These are phyloP conservation scores for Clinocottus analis DNA, from an alignment of 2,113 vertebrate species.

Conservation along the genomic window DNA sequence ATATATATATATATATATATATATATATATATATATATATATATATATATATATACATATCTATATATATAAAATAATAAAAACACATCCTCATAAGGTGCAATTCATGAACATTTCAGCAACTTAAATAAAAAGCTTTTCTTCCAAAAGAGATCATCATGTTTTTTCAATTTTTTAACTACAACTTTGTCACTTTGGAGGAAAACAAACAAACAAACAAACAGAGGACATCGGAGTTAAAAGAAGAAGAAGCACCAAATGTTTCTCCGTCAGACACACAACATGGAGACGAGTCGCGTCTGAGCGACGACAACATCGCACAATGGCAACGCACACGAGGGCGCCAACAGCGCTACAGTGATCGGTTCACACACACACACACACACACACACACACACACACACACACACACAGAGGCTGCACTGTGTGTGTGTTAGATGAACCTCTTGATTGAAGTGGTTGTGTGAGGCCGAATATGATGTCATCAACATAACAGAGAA, in stretches of 20 bases:
- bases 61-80: not conserved
- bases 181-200: constrained; percentile 41
- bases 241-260: not conserved
- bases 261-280: too few species aligned
- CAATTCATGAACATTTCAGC: constrained; percentile 61
- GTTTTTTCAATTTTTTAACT: constrained; percentile 1
- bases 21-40: too few species aligned
- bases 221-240: too few species aligned
- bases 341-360: constrained; percentile 64
- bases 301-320: constrained; percentile 1
- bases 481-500: constrained; percentile 24
- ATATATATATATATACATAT: constrained; percentile 15
- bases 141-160: not conserved
- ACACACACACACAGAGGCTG: constrained; percentile 37
- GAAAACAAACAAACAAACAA: not conserved
- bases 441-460: constrained; percentile 5
- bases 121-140: constrained; percentile 45
- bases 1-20: constrained; percentile 1
- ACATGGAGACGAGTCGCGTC: too few species aligned
- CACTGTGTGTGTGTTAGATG: constrained; percentile 6
- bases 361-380: constrained; percentile 41
- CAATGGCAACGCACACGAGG: constrained; percentile 35
- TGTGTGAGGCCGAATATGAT: constrained; percentile 15
- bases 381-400: constrained; percentile 49
- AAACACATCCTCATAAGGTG: constrained; percentile 65